Evolutionary conservation across 2,797 vertebrate genomes (phyloP), one percentile per base, ranked within the genome.

Genomic region (Spondyliosoma cantharus): DNA sequence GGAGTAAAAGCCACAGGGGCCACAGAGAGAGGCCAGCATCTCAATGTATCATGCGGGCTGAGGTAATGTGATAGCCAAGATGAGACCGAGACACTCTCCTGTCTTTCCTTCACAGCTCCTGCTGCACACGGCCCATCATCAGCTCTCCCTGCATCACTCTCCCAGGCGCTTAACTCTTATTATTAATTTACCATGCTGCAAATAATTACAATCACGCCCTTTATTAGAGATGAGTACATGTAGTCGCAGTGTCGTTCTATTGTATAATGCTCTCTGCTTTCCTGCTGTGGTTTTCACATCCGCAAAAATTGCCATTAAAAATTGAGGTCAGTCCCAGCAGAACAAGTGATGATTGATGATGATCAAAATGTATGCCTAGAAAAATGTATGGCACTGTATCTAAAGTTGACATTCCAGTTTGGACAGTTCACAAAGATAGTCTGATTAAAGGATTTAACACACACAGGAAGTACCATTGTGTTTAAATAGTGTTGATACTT

Each of bases 21-120:
- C 68, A 54, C 61, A 42, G 71, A 78, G 76, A 78, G 57, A 85
- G 78, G 78, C 84, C 82, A 80, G 53, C 65, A 76, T 88, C 80
- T 82, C 63, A 2, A 81, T 80, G 77, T 81, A 84, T 87, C 83
- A 86, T 73, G 71, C 76, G 62, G 63, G 53, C 85, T 62, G 57
- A 84, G 76, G 89, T 90, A 89, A 93, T 71, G 71, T 65, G 90
- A 93, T 89, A 90, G 80, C 61, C 75, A 66, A 56, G 82, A 86
- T 84, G 84, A 90, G 78, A 71, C 65, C 1, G 37, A 80, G 71
- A 53, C 83, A 63, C 79, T 79, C 59, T 86, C 58, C 54, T 62
- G 27, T 52, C 27, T 84, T 56, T 46, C 80, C 53, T 72, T 76
- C 46, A 67, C 68, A 58, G 56, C 78, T 78, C 64, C 50, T 0